A percentile compares a stretch with the other conserved stretches of the same genome.
phyloP scores from a whole-genome alignment of 2,797 vertebrate genomes.

The Smutsia temminckii region DNA sequence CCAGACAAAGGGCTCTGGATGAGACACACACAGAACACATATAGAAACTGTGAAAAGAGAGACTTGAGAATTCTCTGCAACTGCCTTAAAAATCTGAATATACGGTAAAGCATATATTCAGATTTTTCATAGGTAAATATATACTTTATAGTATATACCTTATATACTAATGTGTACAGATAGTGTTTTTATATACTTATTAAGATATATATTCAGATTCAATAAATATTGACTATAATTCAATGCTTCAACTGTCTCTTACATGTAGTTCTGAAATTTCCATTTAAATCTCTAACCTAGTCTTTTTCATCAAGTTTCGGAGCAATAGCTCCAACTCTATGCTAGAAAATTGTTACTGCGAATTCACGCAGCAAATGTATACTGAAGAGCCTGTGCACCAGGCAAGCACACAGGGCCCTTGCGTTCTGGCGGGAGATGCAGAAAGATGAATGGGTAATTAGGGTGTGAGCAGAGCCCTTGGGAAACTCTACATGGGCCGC shows the following conservation, averaged over 20 bases:
- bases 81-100: neutral
- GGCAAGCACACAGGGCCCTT: neutral
- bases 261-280: neutral
- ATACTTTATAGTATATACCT: neutral
- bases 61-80: conserved; percentile 26
- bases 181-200: neutral
- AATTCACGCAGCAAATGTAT: neutral
- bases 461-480: neutral
- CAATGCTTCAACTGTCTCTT: neutral
- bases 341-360: neutral
- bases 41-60: neutral
- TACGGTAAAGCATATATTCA: neutral
- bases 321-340: neutral
- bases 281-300: neutral
- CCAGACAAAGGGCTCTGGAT: neutral
- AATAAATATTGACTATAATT: neutral
- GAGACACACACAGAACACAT: neutral
- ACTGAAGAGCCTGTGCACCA: neutral
- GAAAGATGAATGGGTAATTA: neutral
- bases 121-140: neutral
- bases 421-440: neutral
- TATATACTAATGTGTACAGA: neutral
- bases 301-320: conserved; percentile 35
- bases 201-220: neutral
- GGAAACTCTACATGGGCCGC: neutral